Conservation (phyloP, 2,888 invertebrate species). For the Nymphalis urticae region DNA sequence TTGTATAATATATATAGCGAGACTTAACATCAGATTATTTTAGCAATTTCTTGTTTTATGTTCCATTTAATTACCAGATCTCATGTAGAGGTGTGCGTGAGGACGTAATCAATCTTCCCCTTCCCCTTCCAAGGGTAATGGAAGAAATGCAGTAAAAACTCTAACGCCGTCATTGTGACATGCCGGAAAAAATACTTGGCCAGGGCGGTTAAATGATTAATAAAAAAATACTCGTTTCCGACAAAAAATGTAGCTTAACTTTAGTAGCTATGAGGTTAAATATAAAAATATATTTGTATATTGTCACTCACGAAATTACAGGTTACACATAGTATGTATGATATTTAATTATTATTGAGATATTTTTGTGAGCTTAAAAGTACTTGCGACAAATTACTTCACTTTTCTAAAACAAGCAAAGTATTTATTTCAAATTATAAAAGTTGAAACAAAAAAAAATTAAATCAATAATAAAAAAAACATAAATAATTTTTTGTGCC, state of each 20-base stretch:
- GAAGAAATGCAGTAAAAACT: slow-evolving; percentile 41
- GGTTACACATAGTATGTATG: no score
- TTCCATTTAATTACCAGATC: slow-evolving; percentile 38
- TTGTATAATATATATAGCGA: no score
- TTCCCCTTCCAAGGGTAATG: slow-evolving; percentile 25
- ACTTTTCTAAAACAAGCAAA: no score
- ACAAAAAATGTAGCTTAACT: background rate
- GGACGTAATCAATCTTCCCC: slow-evolving; percentile 40
- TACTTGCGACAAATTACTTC: background rate
- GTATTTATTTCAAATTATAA: no score
- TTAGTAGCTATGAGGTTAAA: no score
- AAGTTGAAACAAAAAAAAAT: no score
- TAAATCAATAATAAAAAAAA: no score
- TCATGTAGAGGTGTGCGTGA: slow-evolving; percentile 35
- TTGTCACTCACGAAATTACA: no score
- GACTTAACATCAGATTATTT: background rate
- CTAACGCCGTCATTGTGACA: slow-evolving; percentile 35
- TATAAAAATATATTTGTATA: no score
- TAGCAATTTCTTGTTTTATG: slow-evolving; percentile 35
- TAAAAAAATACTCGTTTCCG: slow-evolving; percentile 18
- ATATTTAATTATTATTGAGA: no score
- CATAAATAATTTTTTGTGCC: no score
- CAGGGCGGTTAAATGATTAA: background rate
- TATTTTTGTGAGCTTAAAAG: no score
- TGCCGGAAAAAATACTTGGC: slow-evolving; percentile 20